Percentiles rank a stretch among this genome's conserved stretches.
phyloP scores from a whole-genome alignment of 2,797 vertebrate genomes.

The Poeciliopsis presidionis region DNA sequence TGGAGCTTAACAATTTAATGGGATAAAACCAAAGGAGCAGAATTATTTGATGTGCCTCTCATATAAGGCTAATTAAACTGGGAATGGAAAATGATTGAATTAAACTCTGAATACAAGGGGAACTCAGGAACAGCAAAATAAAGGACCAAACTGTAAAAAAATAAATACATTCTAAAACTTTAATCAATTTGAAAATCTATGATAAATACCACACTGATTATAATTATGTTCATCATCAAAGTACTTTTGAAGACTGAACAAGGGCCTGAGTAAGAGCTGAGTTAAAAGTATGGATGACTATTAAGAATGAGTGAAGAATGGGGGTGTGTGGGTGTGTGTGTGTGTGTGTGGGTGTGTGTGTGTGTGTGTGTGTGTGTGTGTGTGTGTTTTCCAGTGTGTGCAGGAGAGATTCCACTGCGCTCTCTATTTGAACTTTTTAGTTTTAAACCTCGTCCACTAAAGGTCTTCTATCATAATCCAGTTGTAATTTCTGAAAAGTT shows the following conservation, averaged over 20 bases:
- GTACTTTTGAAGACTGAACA: not conserved
- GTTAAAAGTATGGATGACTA: not conserved
- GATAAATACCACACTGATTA: conserved; percentile 3
- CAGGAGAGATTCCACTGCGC: not conserved
- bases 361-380: too few relatives aligned
- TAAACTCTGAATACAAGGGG: conserved; percentile 13
- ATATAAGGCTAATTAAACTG: conserved; percentile 42
- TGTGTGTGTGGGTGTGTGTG: not conserved
- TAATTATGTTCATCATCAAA: not conserved
- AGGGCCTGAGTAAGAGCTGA: not conserved
- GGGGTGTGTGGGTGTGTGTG: not conserved
- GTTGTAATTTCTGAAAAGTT: not conserved
- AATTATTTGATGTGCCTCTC: conserved; percentile 52
- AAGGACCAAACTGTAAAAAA: not conserved
- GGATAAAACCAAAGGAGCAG: conserved; percentile 46
- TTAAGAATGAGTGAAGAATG: not conserved
- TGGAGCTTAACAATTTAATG: conserved; percentile 51
- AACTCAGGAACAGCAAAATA: not conserved
- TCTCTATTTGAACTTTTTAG: not conserved
- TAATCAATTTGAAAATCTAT: conserved; percentile 1
- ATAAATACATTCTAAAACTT: conserved; percentile 2
- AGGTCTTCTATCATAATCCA: not conserved
- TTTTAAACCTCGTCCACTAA: not conserved
- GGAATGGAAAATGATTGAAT: conserved; percentile 39
- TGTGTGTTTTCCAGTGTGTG: not conserved